phyloP scores from a whole-genome alignment of 2,797 vertebrate genomes.

The Semotilus atromaculatus region DNA sequence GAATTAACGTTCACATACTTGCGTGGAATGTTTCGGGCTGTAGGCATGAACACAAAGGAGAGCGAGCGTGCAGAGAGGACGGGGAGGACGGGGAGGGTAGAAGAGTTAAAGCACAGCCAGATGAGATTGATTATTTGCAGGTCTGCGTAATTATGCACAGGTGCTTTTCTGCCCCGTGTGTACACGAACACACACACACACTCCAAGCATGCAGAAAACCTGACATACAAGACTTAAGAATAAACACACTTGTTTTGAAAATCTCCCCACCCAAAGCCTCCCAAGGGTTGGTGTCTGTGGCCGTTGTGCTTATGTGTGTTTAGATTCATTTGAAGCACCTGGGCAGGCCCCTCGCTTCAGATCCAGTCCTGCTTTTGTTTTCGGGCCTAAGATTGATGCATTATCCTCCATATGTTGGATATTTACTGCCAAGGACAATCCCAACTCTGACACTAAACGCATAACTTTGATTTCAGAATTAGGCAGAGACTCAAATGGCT shows the following conservation, averaged over 20 bases:
- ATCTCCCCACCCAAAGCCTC: conserved; percentile 14
- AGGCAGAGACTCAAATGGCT: not conserved
- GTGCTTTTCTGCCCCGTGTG: conserved; percentile 39
- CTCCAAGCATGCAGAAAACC: conserved; percentile 36
- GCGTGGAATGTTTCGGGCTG: not conserved
- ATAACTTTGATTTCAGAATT: conserved; percentile 5
- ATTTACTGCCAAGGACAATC: conserved; percentile 25
- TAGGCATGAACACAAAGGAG: conserved; percentile 1
- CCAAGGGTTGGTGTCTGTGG: conserved; percentile 26
- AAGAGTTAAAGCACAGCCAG: conserved; percentile 51
- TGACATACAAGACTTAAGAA: conserved; percentile 29
- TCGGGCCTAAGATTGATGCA: not conserved
- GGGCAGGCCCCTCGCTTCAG: conserved; percentile 44
- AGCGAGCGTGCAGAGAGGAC: conserved; percentile 12
- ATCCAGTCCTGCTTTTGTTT: conserved; percentile 45
- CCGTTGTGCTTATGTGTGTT: conserved; percentile 6
- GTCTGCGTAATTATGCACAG: conserved; percentile 58
- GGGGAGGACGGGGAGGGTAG: not conserved
- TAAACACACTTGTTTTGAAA: conserved; percentile 48
- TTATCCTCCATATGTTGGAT: conserved; percentile 16
- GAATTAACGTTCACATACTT: not conserved
- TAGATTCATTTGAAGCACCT: conserved; percentile 52
- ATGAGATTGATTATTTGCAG: conserved; percentile 62
- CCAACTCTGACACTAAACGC: not conserved
- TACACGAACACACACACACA: conserved; percentile 2